Conservation (phyloP, 2,888 invertebrate genomes). For the Ditylenchus weischeri region DNA sequence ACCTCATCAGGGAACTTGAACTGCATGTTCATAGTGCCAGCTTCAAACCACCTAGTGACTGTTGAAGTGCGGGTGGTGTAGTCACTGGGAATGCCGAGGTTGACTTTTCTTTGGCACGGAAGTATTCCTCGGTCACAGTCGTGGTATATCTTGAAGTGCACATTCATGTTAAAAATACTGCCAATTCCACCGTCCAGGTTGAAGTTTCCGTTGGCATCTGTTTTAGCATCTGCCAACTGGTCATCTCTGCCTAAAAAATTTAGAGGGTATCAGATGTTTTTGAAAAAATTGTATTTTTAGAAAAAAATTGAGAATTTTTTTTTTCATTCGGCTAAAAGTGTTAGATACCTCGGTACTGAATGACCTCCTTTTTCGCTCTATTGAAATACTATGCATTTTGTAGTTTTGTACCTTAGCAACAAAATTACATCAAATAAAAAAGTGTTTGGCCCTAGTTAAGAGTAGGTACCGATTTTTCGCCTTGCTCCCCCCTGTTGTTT, state of each 20-base stretch:
- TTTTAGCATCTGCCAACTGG: constrained; percentile 37
- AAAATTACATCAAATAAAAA: no score
- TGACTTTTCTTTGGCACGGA: constrained; percentile 46
- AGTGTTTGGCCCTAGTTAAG: no score
- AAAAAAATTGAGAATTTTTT: no score
- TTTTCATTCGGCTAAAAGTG: no score
- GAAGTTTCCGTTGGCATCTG: constrained; percentile 39
- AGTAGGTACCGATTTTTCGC: no score
- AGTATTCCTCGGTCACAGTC: constrained; percentile 38
- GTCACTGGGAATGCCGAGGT: constrained; percentile 36
- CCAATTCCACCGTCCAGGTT: constrained; percentile 38
- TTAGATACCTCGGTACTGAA: no score
- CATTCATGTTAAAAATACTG: constrained; percentile 39
- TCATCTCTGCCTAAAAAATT: constrained; percentile 36
- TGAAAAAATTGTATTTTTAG: no score
- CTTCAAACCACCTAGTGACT: constrained; percentile 43
- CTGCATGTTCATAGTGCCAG: constrained; percentile 44
- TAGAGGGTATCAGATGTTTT: no score
- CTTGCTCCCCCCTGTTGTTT: no score
- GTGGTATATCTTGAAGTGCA: constrained; percentile 38
- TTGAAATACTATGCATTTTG: no score
- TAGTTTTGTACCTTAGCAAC: no score
- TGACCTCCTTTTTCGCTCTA: no score
- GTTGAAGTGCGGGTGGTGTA: constrained; percentile 36
- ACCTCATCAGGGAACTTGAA: constrained; percentile 28